A percentile compares a stretch with the other conserved stretches of the same genome.
These are phyloP conservation scores for Metridium senile DNA, from an alignment of 92 coral and sea anemone genomes.

Conservation along the genomic window DNA sequence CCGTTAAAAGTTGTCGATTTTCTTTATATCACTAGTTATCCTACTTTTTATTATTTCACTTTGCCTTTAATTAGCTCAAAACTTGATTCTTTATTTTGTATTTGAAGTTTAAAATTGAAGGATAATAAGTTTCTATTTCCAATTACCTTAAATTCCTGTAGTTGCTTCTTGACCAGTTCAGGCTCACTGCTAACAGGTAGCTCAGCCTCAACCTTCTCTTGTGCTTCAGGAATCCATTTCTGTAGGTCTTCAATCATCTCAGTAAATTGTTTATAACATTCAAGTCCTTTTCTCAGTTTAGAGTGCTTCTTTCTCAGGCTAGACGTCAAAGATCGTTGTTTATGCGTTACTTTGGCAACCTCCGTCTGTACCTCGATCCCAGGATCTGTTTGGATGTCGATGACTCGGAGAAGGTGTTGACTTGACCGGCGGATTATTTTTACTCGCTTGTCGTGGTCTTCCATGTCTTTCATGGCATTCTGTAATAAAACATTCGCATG, in stretches of 20 bases:
- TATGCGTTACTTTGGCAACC: conserved; percentile 86
- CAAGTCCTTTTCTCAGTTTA: conserved; percentile 77
- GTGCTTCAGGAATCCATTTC: conserved; percentile 87
- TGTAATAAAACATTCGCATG: conserved; percentile 13
- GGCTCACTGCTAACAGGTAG: conserved; percentile 76
- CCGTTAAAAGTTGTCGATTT: too few relatives aligned
- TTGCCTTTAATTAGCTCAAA: too few relatives aligned
- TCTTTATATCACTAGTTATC: too few relatives aligned
- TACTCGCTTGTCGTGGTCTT: conserved; percentile 80
- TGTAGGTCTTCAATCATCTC: conserved; percentile 79
- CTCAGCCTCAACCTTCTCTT: conserved; percentile 58
- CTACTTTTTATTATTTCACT: too few relatives aligned
- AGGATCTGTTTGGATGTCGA: conserved; percentile 87
- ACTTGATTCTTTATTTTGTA: too few relatives aligned
- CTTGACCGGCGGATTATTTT: conserved; percentile 85
- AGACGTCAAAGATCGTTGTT: conserved; percentile 81
- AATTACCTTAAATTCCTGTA: conserved; percentile 71
- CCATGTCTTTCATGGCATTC: conserved; percentile 86
- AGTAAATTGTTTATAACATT: conserved; percentile 70
- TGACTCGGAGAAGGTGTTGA: conserved; percentile 79
- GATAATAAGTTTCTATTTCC: not conserved
- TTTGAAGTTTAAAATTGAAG: too few relatives aligned
- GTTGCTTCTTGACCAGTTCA: conserved; percentile 74
- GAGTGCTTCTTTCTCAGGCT: conserved; percentile 84
- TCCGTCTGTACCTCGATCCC: conserved; percentile 86